These are phyloP conservation scores for Apostichopus californicus DNA, from an alignment of 35 echinoderm and acorn worm genomes.

Conservation along the genomic window DNA sequence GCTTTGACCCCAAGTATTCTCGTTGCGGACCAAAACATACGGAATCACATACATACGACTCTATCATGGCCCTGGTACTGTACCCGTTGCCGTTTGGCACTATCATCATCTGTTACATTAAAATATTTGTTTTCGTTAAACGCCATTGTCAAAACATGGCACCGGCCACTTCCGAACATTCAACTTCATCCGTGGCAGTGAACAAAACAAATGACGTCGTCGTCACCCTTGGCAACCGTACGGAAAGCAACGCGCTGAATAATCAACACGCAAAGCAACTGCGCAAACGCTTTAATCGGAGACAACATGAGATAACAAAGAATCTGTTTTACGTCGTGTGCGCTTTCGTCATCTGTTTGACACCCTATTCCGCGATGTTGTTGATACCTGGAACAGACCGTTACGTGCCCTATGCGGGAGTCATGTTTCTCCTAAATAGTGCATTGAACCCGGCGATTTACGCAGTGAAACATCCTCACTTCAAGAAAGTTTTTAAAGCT, in stretches of 20 bases:
- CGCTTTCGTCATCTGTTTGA: conserved; percentile 69
- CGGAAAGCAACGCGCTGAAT: conserved; percentile 40
- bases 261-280: conserved; percentile 3
- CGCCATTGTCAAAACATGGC: conserved; percentile 57
- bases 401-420: conserved; percentile 63
- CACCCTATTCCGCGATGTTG: conserved; percentile 65
- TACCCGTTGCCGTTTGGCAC: conserved; percentile 73
- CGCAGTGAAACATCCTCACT: conserved; percentile 78
- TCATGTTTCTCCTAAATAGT: conserved; percentile 62
- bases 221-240: conserved; percentile 26
- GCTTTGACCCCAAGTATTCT: conserved; percentile 82
- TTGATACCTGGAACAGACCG: conserved; percentile 49
- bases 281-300: conserved; percentile 47
- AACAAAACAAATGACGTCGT: conserved; percentile 20
- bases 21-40: conserved; percentile 67
- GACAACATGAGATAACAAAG: conserved; percentile 74
- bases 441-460: conserved; percentile 77
- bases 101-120: conserved; percentile 72
- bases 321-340: conserved; percentile 86
- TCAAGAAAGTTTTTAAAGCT: conserved; percentile 68
- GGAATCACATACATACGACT: conserved; percentile 65
- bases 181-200: conserved; percentile 22
- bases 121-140: conserved; percentile 65
- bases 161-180: conserved; percentile 10
- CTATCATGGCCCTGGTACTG: conserved; percentile 58